Evolutionary conservation across 2,113 vertebrate species (phyloP).

Genomic region (Siniperca knerii): DNA sequence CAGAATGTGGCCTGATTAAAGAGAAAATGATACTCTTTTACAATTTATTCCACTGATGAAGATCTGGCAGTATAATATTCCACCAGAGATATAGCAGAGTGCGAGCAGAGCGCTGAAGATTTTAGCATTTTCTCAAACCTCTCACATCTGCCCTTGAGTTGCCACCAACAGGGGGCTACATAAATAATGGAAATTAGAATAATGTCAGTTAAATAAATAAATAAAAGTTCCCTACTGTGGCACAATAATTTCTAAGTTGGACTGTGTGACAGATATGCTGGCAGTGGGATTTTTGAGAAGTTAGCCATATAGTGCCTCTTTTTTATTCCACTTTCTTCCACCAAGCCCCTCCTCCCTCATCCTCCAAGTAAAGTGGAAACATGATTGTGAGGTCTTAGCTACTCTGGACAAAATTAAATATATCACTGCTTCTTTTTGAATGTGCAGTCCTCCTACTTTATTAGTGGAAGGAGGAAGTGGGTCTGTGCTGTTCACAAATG

Average conservation of each 20-base stretch:
- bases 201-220: slow-evolving; percentile 65
- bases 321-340: slow-evolving; percentile 3
- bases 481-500: slow-evolving; percentile 8
- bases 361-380: slow-evolving; percentile 30
- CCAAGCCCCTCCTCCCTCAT: background rate
- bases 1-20: slow-evolving; percentile 58
- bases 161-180: slow-evolving; percentile 27
- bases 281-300: slow-evolving; percentile 55
- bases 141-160: slow-evolving; percentile 52
- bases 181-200: slow-evolving; percentile 68
- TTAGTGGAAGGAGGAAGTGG: slow-evolving; percentile 22
- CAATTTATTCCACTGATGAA: slow-evolving; percentile 61
- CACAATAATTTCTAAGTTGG: slow-evolving; percentile 44
- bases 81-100: background rate
- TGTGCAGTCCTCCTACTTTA: slow-evolving; percentile 1
- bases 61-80: slow-evolving; percentile 54
- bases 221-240: slow-evolving; percentile 38
- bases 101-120: background rate
- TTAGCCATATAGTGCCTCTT: slow-evolving; percentile 27
- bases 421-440: slow-evolving; percentile 8
- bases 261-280: slow-evolving; percentile 64
- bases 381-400: slow-evolving; percentile 25
- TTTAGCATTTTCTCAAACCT: slow-evolving; percentile 57
- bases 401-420: slow-evolving; percentile 46
- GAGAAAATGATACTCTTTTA: slow-evolving; percentile 43